A percentile compares a stretch with the other conserved stretches of the same genome.
Evolutionary conservation across 2,888 invertebrate species (phyloP).

Genomic region (Matsumyia berberina): DNA sequence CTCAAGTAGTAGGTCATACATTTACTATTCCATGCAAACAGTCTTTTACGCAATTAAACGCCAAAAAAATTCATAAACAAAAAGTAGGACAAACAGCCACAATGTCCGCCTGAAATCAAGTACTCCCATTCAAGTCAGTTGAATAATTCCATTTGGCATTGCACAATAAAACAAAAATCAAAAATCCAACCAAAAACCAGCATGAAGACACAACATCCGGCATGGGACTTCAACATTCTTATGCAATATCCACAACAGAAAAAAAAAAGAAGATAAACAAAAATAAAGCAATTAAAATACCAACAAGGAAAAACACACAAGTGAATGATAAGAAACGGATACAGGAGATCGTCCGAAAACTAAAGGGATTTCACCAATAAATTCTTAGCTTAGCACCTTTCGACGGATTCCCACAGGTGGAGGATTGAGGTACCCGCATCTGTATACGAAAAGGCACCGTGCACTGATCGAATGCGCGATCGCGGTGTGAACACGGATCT

Average conservation of each 20-base stretch:
- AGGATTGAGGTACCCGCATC: slow-evolving; percentile 2
- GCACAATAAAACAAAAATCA: slow-evolving; percentile 43
- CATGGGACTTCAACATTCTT: slow-evolving; percentile 56
- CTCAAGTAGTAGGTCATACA: no score
- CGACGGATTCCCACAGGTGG: slow-evolving; percentile 38
- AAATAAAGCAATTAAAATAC: slow-evolving; percentile 40
- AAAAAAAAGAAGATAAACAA: slow-evolving; percentile 51
- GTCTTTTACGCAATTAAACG: no score
- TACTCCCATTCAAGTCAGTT: background rate
- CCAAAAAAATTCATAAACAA: no score
- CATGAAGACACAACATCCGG: slow-evolving; percentile 57
- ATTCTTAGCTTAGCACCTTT: slow-evolving; percentile 44
- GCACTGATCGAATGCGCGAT: slow-evolving; percentile 17
- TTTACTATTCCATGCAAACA: no score
- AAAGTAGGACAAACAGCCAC: no score
- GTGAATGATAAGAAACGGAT: slow-evolving; percentile 57
- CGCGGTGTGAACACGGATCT: slow-evolving; percentile 32
- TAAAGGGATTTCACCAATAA: slow-evolving; percentile 60
- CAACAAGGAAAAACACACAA: slow-evolving; percentile 2
- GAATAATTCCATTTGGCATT: slow-evolving; percentile 14
- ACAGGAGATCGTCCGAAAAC: slow-evolving; percentile 9
- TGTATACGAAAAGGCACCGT: background rate
- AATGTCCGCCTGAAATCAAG: no score
- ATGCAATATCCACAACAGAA: slow-evolving; percentile 46
- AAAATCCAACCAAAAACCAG: slow-evolving; percentile 6